A percentile compares a stretch with the other conserved stretches of the same genome.
phyloP scores from a whole-genome alignment of 2,888 invertebrate genomes.

The Drosophila kanekoi region DNA sequence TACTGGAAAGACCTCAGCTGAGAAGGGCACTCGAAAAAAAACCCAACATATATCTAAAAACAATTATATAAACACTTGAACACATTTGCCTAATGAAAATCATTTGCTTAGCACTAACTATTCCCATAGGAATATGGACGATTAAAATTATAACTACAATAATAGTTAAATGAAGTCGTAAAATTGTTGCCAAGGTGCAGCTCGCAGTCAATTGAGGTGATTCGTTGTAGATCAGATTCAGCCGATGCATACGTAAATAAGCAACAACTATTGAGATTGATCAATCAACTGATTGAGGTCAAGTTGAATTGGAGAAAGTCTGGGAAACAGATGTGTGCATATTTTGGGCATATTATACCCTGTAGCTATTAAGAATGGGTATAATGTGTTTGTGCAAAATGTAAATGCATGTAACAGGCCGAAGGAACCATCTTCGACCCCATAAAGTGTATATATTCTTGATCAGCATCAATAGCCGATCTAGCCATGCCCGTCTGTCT shows the following conservation, averaged over 20 bases:
- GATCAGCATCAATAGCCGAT: too few relatives aligned
- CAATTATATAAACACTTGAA: slow-evolving; percentile 25
- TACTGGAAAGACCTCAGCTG: slow-evolving; percentile 40
- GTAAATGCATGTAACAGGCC: too few relatives aligned
- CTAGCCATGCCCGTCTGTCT: too few relatives aligned
- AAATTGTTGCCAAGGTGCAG: slow-evolving; percentile 14
- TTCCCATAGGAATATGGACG: slow-evolving; percentile 39
- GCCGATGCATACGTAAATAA: slow-evolving; percentile 50
- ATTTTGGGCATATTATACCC: too few relatives aligned
- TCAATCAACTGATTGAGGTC: slow-evolving; percentile 40
- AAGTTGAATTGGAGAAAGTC: slow-evolving; percentile 7
- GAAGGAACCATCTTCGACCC: too few relatives aligned
- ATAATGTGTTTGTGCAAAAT: too few relatives aligned
- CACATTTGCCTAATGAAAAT: slow-evolving; percentile 38
- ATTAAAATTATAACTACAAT: slow-evolving; percentile 53
- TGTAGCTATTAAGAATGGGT: too few relatives aligned
- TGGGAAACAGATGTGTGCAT: slow-evolving; percentile 13
- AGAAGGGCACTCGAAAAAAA: slow-evolving; percentile 61
- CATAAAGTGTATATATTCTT: too few relatives aligned
- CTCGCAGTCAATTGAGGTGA: slow-evolving; percentile 16
- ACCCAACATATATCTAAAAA: slow-evolving; percentile 3
- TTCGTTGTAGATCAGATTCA: slow-evolving; percentile 42
- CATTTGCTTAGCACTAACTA: slow-evolving; percentile 15
- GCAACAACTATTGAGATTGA: slow-evolving; percentile 24
- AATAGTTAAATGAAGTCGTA: slow-evolving; percentile 31